phyloP scores from a whole-genome alignment of 1,140 invertebrate genomes.

The Neodiprion fabricii region DNA sequence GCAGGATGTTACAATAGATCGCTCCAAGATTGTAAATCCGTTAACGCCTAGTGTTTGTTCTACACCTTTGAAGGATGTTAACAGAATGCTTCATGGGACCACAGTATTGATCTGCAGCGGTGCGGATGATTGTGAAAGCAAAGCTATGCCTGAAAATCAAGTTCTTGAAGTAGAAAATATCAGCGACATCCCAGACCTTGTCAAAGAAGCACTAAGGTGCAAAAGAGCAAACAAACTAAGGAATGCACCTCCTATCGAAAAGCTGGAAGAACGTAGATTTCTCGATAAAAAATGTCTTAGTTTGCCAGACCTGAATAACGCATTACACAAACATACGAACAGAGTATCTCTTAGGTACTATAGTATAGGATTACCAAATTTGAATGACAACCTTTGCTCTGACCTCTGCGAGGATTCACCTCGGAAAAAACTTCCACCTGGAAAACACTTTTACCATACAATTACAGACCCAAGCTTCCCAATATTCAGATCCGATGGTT shows the following conservation, averaged over 20 bases:
- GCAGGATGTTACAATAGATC: conserved; percentile 45
- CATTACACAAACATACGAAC: conserved; percentile 35
- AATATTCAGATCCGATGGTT: conserved; percentile 74
- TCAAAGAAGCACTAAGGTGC: conserved; percentile 56
- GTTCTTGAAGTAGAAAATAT: conserved; percentile 26
- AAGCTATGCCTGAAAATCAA: conserved; percentile 44
- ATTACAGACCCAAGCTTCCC: conserved; percentile 81
- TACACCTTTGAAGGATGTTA: conserved; percentile 76
- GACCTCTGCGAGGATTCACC: conserved; percentile 44
- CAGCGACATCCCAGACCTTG: conserved; percentile 57
- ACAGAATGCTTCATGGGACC: conserved; percentile 71
- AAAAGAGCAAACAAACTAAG: conserved; percentile 56
- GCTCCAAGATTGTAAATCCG: conserved; percentile 57
- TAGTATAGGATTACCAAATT: conserved; percentile 53
- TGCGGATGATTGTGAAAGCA: conserved; percentile 58
- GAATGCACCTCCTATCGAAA: conserved; percentile 37
- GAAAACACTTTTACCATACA: conserved; percentile 63
- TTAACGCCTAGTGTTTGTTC: conserved; percentile 72
- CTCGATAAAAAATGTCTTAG: conserved; percentile 57
- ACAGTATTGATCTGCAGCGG: conserved; percentile 74
- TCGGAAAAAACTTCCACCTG: conserved; percentile 28
- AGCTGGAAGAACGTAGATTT: conserved; percentile 33
- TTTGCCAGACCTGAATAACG: conserved; percentile 47
- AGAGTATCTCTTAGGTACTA: conserved; percentile 49
- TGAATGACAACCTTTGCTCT: conserved; percentile 50